Evolutionary conservation across 2,797 vertebrate genomes (phyloP).

Genomic region (Spinibarbus caldwelli): DNA sequence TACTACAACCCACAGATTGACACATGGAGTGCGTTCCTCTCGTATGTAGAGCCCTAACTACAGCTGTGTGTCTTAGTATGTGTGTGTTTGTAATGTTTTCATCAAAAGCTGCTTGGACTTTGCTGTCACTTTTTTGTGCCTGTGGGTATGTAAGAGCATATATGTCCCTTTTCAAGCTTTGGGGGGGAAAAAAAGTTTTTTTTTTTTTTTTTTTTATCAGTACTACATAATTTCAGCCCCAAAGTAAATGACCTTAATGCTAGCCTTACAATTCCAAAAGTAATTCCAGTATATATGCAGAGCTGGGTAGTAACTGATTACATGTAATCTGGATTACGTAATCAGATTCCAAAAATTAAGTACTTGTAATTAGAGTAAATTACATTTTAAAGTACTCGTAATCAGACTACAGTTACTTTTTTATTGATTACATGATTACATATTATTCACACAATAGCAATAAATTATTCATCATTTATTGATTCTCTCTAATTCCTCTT

Average conservation of each 20-base stretch:
- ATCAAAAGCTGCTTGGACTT: neutral
- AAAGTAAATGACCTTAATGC: neutral
- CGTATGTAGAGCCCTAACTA: slow-evolving; percentile 80
- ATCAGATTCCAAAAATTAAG: too few relatives aligned
- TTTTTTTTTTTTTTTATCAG: neutral
- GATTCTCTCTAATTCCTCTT: too few relatives aligned
- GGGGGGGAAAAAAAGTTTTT: too few relatives aligned
- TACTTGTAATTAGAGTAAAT: too few relatives aligned
- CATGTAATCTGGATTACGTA: too few relatives aligned
- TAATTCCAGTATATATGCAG: neutral
- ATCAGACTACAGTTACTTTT: too few relatives aligned
- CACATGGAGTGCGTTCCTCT: slow-evolving; percentile 83
- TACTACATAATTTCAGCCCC: neutral
- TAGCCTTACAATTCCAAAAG: neutral
- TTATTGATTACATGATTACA: too few relatives aligned
- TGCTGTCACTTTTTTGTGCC: neutral
- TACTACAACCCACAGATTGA: slow-evolving; percentile 72
- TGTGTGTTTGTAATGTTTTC: neutral
- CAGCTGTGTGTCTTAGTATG: slow-evolving; percentile 43
- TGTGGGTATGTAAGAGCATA: neutral
- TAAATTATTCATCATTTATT: too few relatives aligned
- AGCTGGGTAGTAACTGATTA: too few relatives aligned
- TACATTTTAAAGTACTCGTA: too few relatives aligned
- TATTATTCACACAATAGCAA: too few relatives aligned
- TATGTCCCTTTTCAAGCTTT: neutral